Evolutionary conservation across 2,888 invertebrate genomes (phyloP).

Genomic region (Thera obeliscata): DNA sequence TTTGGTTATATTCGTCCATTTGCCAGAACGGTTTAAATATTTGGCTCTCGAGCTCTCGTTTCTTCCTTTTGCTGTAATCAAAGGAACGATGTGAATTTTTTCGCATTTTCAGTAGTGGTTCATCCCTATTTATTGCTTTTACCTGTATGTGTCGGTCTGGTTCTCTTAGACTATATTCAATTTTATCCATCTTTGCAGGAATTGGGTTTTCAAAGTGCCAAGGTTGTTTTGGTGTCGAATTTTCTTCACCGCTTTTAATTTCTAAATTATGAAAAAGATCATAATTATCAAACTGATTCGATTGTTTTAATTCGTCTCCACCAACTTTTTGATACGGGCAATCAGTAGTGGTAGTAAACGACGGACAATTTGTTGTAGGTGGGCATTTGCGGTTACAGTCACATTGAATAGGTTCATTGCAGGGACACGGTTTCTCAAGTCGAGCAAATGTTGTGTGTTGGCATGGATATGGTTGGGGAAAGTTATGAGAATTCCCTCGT

Average conservation of each 20-base stretch:
- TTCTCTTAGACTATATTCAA: constrained; percentile 37
- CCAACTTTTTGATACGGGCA: constrained; percentile 40
- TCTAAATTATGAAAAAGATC: constrained; percentile 57
- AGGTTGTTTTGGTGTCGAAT: constrained; percentile 32
- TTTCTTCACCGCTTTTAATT: constrained; percentile 53
- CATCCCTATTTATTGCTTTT: constrained; percentile 41
- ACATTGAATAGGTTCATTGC: constrained; percentile 43
- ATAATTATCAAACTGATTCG: constrained; percentile 52
- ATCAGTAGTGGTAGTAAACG: constrained; percentile 18
- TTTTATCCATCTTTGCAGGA: constrained; percentile 18
- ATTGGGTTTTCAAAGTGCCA: constrained; percentile 31
- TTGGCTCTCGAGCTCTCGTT: constrained; percentile 55
- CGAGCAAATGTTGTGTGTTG: constrained; percentile 24
- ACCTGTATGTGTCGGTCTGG: constrained; percentile 50
- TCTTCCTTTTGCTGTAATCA: constrained; percentile 60
- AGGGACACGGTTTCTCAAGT: constrained; percentile 48
- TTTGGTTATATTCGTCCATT: constrained; percentile 56
- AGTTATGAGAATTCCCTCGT: constrained; percentile 44
- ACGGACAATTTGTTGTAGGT: constrained; percentile 37
- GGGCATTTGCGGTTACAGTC: constrained; percentile 44
- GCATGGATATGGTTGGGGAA: constrained; percentile 34
- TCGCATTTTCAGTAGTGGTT: constrained; percentile 38
- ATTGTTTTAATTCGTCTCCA: constrained; percentile 43
- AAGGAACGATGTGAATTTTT: constrained; percentile 52
- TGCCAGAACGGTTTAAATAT: constrained; percentile 70